A percentile compares a stretch with the other conserved stretches of the same genome.
Evolutionary conservation across 2,888 invertebrate species (phyloP).

Genomic region (Pediacus dermestoides): DNA sequence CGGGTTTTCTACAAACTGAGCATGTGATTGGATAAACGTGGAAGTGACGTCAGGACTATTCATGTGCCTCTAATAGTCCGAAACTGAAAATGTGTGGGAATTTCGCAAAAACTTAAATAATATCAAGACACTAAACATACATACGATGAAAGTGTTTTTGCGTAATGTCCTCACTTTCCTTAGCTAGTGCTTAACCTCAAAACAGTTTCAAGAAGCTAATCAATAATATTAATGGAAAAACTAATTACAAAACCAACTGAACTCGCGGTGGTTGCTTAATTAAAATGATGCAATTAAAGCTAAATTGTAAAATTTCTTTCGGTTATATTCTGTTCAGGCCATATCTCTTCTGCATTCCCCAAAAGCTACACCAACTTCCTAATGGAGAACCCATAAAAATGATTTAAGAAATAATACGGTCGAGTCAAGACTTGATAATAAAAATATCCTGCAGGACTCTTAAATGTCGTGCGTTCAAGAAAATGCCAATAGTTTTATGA

Average conservation of each 20-base stretch:
- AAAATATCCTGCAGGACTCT: background rate
- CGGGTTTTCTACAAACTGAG: conserved; percentile 19
- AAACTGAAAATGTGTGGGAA: too few species aligned
- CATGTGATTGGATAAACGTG: conserved; percentile 20
- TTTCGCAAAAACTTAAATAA: too few species aligned
- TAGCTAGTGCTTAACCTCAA: too few species aligned
- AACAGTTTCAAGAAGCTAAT: too few species aligned
- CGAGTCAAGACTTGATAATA: too few species aligned
- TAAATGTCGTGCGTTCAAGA: conserved; percentile 2
- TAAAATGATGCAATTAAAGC: conserved; percentile 15
- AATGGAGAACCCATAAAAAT: conserved; percentile 9
- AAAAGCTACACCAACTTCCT: too few species aligned
- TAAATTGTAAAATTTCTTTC: conserved; percentile 15
- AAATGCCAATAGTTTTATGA: background rate
- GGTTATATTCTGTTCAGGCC: background rate
- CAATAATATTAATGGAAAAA: too few species aligned
- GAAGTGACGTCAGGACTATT: conserved; percentile 22
- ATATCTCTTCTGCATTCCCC: background rate
- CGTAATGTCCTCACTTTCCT: too few species aligned
- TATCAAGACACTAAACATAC: too few species aligned
- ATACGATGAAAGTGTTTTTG: too few species aligned
- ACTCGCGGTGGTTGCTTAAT: conserved; percentile 15
- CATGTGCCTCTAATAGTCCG: conserved; percentile 24
- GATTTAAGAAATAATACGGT: too few species aligned
- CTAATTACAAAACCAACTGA: too few species aligned